Base-by-base conservation (phyloP, 2,797 vertebrate genomes). In the Amphiprion clarkii region DNA sequence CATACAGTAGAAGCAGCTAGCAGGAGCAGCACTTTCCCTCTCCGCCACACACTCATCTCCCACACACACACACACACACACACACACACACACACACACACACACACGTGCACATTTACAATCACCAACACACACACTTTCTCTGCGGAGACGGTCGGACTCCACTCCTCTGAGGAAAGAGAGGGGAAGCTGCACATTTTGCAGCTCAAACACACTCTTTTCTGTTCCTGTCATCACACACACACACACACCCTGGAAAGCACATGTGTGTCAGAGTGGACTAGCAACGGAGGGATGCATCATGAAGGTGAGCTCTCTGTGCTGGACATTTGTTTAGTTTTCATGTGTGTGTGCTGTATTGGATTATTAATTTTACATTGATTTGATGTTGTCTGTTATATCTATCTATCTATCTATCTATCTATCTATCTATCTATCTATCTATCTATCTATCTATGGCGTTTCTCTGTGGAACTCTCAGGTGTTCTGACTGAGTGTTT, bases 261-360 rank as follows among this genome's bases (percentile, higher is more conserved):
- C 82, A 86, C 78, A 69, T 87, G 84, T 89, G 70, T 78, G 72
- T 76, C 21, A 62, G 51, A 85, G 84, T 76, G 81, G 79, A 90
- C 53, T 16, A 27, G 51, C 64, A 44, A 74, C 67, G 48, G 76
- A 83, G 74, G 69, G 82, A 88, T 78, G 64, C 87, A 8, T 55
- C 85, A 94, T 94, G 93, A 94, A 94, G 92, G 93, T 94, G 79
- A 90, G 93, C 42, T 68, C 31, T 58, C 3, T 19, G 57, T 69
- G 74, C 61, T 54, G 33, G 51, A 10, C 14, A 49, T 62, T 36
- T 29, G 10, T 73, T 69, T 67, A 51, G 12, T 52, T 74, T 40
- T 31, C 12, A 14, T 52, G 52, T 56, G 36, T 70, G 12, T 40
- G 2, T 27, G 29, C 25, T 1, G 31, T 31, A 31, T 31, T 31